Conservation (phyloP, 2,888 invertebrate genomes). For the Nymphalis urticae region DNA sequence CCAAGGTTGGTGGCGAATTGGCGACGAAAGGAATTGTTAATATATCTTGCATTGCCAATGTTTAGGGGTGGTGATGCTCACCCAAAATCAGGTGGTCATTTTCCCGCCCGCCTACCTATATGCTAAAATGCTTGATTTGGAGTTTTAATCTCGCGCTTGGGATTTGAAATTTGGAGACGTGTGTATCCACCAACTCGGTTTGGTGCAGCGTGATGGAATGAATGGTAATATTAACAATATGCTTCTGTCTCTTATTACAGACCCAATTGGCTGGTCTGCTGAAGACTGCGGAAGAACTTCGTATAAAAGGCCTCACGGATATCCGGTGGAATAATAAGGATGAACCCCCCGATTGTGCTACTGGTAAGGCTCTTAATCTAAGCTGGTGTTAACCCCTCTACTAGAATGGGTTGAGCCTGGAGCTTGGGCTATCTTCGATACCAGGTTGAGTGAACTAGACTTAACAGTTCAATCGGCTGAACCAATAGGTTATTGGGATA, state of each 20-base stretch:
- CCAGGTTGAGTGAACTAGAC: not conserved
- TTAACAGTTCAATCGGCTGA: not conserved
- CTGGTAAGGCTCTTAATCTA: slow-evolving; percentile 50
- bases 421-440: not conserved
- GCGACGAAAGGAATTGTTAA: too few species aligned
- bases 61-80: too few species aligned
- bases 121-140: too few species aligned
- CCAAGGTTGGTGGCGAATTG: too few species aligned
- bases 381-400: not conserved
- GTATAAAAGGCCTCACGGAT: slow-evolving; percentile 95
- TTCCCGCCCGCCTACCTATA: too few species aligned
- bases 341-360: slow-evolving; percentile 69
- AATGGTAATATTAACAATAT: not conserved
- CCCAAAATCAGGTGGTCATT: too few species aligned
- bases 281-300: slow-evolving; percentile 95
- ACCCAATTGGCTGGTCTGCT: slow-evolving; percentile 92
- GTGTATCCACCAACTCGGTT: too few species aligned
- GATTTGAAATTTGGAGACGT: too few species aligned
- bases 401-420: not conserved
- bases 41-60: too few species aligned
- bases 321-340: slow-evolving; percentile 90
- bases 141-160: too few species aligned
- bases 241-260: slow-evolving; percentile 70
- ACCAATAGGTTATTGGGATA: not conserved
- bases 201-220: not conserved